phyloP scores from a whole-genome alignment of 2,888 invertebrate genomes.

The Lutraria lutraria region DNA sequence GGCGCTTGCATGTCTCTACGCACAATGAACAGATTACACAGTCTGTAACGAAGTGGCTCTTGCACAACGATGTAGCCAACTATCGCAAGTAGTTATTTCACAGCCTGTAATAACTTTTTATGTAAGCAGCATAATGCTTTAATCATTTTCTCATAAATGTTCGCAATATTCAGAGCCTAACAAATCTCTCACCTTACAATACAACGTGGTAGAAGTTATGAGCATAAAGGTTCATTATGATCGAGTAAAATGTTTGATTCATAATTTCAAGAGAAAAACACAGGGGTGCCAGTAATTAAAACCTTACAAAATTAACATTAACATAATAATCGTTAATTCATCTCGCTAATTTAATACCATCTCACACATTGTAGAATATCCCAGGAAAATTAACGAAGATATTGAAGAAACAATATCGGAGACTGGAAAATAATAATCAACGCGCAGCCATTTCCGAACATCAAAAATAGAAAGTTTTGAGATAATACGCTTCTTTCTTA shows the following conservation, averaged over 20 bases:
- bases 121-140: not conserved
- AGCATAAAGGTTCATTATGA: not conserved
- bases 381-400: not conserved
- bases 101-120: conserved; percentile 3
- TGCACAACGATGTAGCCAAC: not conserved
- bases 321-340: not conserved
- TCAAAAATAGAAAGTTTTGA: not conserved
- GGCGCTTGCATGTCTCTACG: too few relatives aligned
- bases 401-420: not conserved
- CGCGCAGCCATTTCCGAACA: not conserved
- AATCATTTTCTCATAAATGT: not conserved
- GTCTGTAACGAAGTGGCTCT: not conserved
- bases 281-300: not conserved
- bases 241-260: not conserved
- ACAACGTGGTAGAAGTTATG: not conserved
- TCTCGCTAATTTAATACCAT: not conserved
- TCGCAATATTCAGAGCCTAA: not conserved
- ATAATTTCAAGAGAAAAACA: conserved; percentile 11
- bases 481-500: not conserved
- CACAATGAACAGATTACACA: not conserved
- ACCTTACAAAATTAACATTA: conserved; percentile 22
- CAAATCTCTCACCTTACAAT: conserved; percentile 2
- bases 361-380: not conserved
- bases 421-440: not conserved
- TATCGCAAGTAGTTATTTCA: not conserved